A percentile compares a stretch with the other conserved stretches of the same genome.
These are phyloP conservation scores for Cyanistes caeruleus DNA, from an alignment of 2,113 vertebrate species.

Conservation along the genomic window DNA sequence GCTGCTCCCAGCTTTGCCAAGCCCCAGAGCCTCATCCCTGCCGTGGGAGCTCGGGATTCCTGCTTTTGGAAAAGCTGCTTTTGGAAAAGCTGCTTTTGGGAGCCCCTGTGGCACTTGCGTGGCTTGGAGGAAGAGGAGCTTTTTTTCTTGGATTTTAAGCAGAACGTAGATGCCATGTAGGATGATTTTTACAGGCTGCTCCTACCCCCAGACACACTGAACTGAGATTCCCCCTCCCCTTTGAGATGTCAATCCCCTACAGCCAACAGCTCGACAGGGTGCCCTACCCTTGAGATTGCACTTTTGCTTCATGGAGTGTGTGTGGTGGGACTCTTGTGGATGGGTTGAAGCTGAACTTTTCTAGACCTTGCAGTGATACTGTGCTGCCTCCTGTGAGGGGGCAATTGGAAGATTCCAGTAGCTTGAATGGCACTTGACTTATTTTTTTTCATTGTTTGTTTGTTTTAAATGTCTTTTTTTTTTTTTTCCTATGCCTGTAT, in stretches of 20 bases:
- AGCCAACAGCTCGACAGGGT: slow-evolving; percentile 10
- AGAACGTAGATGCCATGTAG: not conserved
- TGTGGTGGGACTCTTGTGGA: slow-evolving; percentile 39
- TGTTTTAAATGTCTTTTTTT: slow-evolving; percentile 57
- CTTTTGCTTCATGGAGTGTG: slow-evolving; percentile 40
- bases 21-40: not conserved
- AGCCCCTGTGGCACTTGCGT: rapidly evolving
- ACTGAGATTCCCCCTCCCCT: slow-evolving; percentile 2
- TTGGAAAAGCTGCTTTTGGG: not conserved
- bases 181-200: not conserved
- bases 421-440: slow-evolving; percentile 61
- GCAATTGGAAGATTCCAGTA: slow-evolving; percentile 44
- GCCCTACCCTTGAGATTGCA: not conserved
- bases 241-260: not conserved
- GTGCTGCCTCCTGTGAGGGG: slow-evolving; percentile 36
- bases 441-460: not conserved
- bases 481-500: slow-evolving; percentile 61
- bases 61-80: not conserved
- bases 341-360: slow-evolving; percentile 46
- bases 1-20: not conserved
- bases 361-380: slow-evolving; percentile 59
- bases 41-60: not conserved
- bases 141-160: not conserved
- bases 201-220: not conserved
- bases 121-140: not conserved